Evolutionary conservation across 2,797 vertebrate species (phyloP).

Genomic region (Anniella stebbinsi): DNA sequence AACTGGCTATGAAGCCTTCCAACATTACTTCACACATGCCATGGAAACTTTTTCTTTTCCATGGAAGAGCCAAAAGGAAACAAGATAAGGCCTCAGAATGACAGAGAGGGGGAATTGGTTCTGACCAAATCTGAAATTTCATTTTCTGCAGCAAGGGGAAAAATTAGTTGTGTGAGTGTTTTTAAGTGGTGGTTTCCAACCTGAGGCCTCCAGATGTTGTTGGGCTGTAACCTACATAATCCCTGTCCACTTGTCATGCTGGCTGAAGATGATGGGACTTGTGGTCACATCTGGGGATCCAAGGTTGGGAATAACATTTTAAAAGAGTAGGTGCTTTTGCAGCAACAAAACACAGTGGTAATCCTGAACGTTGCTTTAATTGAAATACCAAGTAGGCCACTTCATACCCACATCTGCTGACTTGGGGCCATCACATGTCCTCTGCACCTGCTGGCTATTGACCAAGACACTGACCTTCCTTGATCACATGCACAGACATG

Average conservation of each 20-base stretch:
- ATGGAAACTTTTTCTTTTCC: constrained; percentile 54
- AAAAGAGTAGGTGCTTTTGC: not conserved
- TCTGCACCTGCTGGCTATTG: not conserved
- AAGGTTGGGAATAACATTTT: not conserved
- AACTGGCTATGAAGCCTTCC: constrained; percentile 46
- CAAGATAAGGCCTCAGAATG: constrained; percentile 20
- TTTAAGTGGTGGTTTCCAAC: not conserved
- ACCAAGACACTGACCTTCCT: not conserved
- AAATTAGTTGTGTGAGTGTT: not conserved
- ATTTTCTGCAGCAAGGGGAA: not conserved
- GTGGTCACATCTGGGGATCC: not conserved
- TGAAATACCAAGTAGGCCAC: not conserved
- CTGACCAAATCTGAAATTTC: constrained; percentile 13
- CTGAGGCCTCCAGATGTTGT: not conserved
- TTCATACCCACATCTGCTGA: not conserved
- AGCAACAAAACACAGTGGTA: not conserved
- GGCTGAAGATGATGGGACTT: not conserved
- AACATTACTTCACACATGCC: constrained; percentile 48
- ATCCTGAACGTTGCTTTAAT: not conserved
- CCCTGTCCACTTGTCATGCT: not conserved
- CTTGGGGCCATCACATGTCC: not conserved
- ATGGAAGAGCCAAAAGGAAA: constrained; percentile 34
- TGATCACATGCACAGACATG: no score
- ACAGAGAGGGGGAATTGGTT: not conserved
- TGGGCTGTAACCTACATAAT: no score